Base-by-base conservation (phyloP, 2,888 invertebrate genomes). In the Cantharis flavilabris region DNA sequence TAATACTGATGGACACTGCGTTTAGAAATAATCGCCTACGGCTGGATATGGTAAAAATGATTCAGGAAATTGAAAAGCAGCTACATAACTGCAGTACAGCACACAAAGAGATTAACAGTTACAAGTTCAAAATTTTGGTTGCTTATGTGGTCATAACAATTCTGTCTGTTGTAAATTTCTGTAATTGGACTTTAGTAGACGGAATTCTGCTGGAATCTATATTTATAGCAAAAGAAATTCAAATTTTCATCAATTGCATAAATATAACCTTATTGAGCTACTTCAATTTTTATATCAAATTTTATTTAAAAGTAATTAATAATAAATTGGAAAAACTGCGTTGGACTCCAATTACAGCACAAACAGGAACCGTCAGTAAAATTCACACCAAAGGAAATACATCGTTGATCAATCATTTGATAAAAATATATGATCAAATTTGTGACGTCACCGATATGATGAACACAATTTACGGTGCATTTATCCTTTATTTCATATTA, bases 361-460 rank as follows among this genome's bases (percentile, higher is more conserved):
- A 0, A 33, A 13, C 11, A 33, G 13, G 11, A 11, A 30, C 30
- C 3, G 9, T 11, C 3, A 11, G 30, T 20, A 20, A 30, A 30
- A 30, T 30, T 7, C 13, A 13, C 9, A 23, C 13, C n/a, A 1
- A 18, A 9, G 13, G 23, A 26, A 2, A 0, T 13, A 20, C 18
- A 1, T 10, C 7, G 9, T 14, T 13, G 3, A 14, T 67, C 5
- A 2, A 18, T 16, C 13, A 9, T 16, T 76, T 77, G 62, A 11
- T 79, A 18, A 77, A 75, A 72, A 73, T 76, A 62, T 75, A 80
- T 23, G 75, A 79, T 71, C 30, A 75, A 23, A 70, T 80, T 4
- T 80, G 80, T 63, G 80, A 80, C 70, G 30, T 75, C 49, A 62
- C 71, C 3, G 75, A 72, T 23, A 18, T 78, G 11, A 62, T 78